Evolutionary conservation across 2,113 vertebrate species (phyloP).

Genomic region (Isurus oxyrinchus): DNA sequence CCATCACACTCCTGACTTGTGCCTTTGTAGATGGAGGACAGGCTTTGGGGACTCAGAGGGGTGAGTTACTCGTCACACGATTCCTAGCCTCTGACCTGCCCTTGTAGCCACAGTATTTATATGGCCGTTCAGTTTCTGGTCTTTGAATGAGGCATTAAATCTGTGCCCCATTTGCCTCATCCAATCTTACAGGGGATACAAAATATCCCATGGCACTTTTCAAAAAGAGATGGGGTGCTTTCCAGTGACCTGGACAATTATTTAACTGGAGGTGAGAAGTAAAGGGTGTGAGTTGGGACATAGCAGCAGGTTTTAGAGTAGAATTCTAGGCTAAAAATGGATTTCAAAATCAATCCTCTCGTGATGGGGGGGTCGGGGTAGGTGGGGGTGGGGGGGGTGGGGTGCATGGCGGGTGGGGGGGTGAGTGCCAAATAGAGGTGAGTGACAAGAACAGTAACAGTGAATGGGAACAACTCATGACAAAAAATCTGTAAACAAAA

Average conservation of each 20-base stretch:
- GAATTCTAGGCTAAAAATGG: not conserved
- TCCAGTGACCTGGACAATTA: not conserved
- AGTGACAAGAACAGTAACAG: not conserved
- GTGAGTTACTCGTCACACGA: no score
- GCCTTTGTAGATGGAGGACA: no score
- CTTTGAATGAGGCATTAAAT: not conserved
- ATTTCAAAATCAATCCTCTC: not conserved
- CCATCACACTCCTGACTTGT: no score
- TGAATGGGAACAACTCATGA: not conserved
- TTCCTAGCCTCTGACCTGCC: no score
- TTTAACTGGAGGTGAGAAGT: not conserved
- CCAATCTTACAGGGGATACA: not conserved
- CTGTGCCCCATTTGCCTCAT: not conserved
- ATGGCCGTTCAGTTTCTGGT: no score
- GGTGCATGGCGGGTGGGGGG: no score
- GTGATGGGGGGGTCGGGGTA: not conserved
- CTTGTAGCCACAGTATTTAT: no score
- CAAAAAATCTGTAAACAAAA: not conserved
- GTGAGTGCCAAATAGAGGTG: not conserved
- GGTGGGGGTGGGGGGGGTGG: no score
- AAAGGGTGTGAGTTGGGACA: not conserved
- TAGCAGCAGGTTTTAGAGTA: not conserved
- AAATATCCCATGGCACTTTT: not conserved
- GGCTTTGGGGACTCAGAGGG: no score
- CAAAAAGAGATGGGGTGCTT: not conserved